Conservation (phyloP, 2,888 invertebrate species). For the Ommatoiulus sabulosus region DNA sequence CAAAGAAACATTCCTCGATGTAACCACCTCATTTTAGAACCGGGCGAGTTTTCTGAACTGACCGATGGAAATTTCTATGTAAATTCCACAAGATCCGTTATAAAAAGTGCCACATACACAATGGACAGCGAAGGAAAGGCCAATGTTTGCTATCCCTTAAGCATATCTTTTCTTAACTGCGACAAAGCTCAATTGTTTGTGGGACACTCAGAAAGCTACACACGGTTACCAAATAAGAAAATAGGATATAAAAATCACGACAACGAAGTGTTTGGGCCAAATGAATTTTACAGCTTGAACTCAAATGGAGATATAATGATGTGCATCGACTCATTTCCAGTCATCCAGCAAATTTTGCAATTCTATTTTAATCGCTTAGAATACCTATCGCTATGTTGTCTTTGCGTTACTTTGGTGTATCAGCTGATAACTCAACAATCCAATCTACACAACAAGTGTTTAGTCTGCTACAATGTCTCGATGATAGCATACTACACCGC, state of each 20-base stretch:
- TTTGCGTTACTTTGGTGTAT: neutral
- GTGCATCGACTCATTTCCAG: neutral
- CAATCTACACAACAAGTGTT: neutral
- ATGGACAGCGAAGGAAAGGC: neutral
- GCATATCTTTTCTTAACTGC: neutral
- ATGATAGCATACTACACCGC: neutral
- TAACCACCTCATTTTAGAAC: neutral
- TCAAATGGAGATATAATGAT: neutral
- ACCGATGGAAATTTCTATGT: neutral
- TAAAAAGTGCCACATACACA: neutral
- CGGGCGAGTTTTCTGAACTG: neutral
- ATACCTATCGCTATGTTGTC: neutral
- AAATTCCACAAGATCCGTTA: neutral
- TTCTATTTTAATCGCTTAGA: neutral
- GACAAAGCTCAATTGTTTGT: neutral
- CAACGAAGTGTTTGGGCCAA: neutral
- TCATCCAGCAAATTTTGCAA: neutral
- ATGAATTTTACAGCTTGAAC: neutral
- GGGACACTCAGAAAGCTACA: neutral
- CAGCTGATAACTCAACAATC: neutral
- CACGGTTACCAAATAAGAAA: neutral
- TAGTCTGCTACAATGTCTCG: neutral
- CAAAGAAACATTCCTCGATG: neutral
- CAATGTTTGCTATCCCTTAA: neutral
- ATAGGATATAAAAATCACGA: neutral